Base-by-base conservation (phyloP, 2,888 invertebrate species). In the Spicauda simplicius region DNA sequence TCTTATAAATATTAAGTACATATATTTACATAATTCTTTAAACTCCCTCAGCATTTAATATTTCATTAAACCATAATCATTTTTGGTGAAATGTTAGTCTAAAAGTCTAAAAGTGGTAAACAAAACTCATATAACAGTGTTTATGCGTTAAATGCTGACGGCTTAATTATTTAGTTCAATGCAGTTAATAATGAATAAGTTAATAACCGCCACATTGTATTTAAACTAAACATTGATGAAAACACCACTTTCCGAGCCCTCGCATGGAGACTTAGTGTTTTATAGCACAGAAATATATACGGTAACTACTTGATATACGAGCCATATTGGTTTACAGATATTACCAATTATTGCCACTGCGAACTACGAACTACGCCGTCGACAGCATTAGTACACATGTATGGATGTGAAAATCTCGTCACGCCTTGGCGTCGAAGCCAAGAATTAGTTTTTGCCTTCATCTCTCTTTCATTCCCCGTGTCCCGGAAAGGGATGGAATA, bases 391-490 rank as follows among this genome's bases (percentile, higher is more conserved):
- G 61, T 66, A 64, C 69, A 71, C 65, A 37, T 59, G 48, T 61
- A 72, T 73, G 73, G 74, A 72, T 76, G 74, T 74, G 75, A 76
- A 72, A 75, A 74, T 73, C 72, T 69, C 73, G 72, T 75, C 71
- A 75, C 73, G 74, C 74, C 73, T 76, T 68, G 63, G 66, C 64
- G 67, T 68, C 70, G 67, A 65, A 64, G 64, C 65, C 59, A 57
- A 50, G 37, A 37, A 41, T 65, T 64, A 64, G 67, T 71, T 73
- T 74, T 73, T 72, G 65, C 70, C 58, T 33, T 54, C 64, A 25
- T 60, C 30, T 72, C 75, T 73, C 75, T 67, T 62, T 75, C 72
- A 50, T 69, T 58, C 64, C 0, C 20, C 30, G 18, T 25, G 61
- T 30, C 63, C 52, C 48, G 52, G 72, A 75, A 66, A 69, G 71